Evolutionary conservation across 2,113 vertebrate species (phyloP).

Genomic region (Galeopterus variegatus): DNA sequence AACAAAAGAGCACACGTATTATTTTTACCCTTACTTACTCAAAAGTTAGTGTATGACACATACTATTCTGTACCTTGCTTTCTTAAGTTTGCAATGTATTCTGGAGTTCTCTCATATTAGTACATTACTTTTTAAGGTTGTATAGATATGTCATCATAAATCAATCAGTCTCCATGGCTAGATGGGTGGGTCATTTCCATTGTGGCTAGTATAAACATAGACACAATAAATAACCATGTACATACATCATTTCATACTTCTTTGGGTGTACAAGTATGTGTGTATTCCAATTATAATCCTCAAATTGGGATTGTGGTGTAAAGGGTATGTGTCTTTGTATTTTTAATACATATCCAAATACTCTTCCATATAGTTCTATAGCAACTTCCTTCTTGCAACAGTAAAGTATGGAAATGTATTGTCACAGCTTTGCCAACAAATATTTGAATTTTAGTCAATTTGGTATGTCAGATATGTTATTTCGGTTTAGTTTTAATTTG

Average conservation of each 20-base stretch:
- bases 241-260: neutral
- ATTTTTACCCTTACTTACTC: neutral
- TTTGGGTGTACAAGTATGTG: neutral
- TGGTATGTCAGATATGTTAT: neutral
- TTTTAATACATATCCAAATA: neutral
- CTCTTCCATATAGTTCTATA: neutral
- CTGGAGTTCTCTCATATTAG: neutral
- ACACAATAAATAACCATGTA: neutral
- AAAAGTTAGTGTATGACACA: neutral
- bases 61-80: neutral
- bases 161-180: neutral
- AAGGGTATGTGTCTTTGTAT: neutral
- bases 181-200: neutral
- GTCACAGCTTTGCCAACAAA: neutral
- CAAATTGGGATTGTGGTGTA: neutral
- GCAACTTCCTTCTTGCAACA: neutral
- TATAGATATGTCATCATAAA: neutral
- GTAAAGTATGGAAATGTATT: neutral
- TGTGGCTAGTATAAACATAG: neutral
- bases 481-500: constrained; percentile 35
- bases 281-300: neutral
- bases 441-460: neutral
- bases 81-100: neutral
- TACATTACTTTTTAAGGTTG: neutral
- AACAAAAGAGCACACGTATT: neutral